These are phyloP conservation scores for Eurois occulta DNA, from an alignment of 2,888 invertebrate species.

Conservation along the genomic window DNA sequence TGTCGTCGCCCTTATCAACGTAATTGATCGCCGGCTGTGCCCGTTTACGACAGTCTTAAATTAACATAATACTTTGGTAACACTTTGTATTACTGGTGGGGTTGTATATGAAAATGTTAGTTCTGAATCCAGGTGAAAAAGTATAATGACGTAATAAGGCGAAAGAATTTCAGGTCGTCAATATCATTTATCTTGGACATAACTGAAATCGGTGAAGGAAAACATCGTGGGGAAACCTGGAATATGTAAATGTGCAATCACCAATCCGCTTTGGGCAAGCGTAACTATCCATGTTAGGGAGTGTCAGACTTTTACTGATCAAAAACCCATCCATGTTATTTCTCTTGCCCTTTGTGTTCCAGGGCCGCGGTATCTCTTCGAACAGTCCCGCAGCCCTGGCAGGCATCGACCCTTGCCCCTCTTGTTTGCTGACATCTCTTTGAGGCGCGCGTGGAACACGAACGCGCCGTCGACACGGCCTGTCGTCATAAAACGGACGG, in stretches of 20 bases:
- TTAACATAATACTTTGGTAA: slow-evolving; percentile 73
- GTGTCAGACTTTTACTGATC: too few relatives aligned
- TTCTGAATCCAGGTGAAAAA: slow-evolving; percentile 1
- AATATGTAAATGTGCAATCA: not conserved
- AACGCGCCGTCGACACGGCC: too few relatives aligned
- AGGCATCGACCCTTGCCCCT: too few relatives aligned
- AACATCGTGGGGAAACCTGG: not conserved
- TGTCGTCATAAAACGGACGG: too few relatives aligned
- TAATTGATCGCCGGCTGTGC: slow-evolving; percentile 69
- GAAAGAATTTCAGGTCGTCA: not conserved
- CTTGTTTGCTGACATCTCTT: too few relatives aligned
- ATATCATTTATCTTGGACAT: not conserved
- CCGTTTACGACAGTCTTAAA: slow-evolving; percentile 67
- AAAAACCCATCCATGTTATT: too few relatives aligned
- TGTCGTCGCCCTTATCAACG: slow-evolving; percentile 51
- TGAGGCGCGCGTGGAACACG: too few relatives aligned
- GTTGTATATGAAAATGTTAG: slow-evolving; percentile 10
- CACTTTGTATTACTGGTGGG: slow-evolving; percentile 58
- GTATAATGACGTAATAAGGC: not conserved
- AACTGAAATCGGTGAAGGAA: not conserved
- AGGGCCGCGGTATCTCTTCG: too few relatives aligned
- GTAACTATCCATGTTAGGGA: not conserved
- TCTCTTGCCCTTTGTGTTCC: too few relatives aligned
- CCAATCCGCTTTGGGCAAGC: not conserved
- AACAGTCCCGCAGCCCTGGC: too few relatives aligned